Conservation (phyloP, 2,113 vertebrate species). For the Rhodinocichla rosea region DNA sequence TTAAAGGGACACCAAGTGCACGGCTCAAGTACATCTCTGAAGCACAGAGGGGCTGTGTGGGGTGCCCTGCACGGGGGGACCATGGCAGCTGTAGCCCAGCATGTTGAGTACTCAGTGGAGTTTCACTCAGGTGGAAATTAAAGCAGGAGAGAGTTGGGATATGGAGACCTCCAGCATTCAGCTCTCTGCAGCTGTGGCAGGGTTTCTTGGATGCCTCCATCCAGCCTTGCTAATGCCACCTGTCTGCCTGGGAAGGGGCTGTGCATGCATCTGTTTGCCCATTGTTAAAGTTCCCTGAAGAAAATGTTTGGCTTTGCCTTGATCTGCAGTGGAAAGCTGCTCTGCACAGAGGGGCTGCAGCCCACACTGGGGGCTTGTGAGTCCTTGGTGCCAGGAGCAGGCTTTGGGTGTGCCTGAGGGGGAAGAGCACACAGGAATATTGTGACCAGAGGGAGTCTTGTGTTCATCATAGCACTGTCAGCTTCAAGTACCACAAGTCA, state of each 20-base stretch:
- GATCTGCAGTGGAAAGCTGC: not conserved
- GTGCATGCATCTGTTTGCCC: accelerated
- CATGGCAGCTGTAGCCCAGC: accelerated
- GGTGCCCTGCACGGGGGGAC: not conserved
- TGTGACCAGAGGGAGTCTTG: not conserved
- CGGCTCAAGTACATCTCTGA: accelerated
- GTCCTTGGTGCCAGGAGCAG: not conserved
- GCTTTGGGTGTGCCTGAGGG: not conserved
- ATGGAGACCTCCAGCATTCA: accelerated
- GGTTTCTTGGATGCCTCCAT: not conserved
- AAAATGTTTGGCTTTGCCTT: not conserved
- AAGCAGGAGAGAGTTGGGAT: not conserved
- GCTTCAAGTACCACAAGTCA: not conserved
- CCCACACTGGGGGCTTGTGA: not conserved
- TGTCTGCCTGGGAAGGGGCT: not conserved
- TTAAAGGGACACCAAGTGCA: accelerated
- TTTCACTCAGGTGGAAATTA: not conserved
- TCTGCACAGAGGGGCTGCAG: not conserved
- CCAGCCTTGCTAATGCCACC: not conserved
- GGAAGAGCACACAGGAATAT: not conserved
- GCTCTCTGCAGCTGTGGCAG: accelerated
- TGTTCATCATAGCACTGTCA: not conserved
- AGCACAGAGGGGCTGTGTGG: not conserved
- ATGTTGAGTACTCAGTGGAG: accelerated
- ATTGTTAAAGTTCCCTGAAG: not conserved